Evolutionary conservation across 2,888 invertebrate genomes (phyloP).

Genomic region (Nomada ferruginata): DNA sequence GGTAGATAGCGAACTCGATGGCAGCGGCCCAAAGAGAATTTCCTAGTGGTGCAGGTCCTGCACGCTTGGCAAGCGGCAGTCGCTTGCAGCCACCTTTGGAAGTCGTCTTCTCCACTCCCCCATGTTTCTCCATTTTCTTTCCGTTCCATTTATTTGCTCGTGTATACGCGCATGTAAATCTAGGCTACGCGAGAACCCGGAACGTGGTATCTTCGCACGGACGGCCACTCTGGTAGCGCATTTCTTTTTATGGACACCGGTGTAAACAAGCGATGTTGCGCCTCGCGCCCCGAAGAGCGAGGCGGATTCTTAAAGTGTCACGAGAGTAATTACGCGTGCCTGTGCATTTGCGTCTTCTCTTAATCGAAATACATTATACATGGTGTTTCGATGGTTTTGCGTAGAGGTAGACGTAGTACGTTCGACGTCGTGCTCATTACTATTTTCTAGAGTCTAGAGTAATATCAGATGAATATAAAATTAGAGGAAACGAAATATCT

Average conservation of each 20-base stretch:
- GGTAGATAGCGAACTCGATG: conserved; percentile 70
- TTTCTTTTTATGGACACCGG: conserved; percentile 40
- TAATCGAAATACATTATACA: no score
- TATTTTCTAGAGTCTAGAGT: no score
- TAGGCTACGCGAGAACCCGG: conserved; percentile 23
- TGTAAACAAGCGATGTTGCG: conserved; percentile 29
- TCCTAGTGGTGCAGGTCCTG: conserved; percentile 76
- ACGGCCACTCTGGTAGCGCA: conserved; percentile 18
- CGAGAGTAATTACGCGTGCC: background rate
- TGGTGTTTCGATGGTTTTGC: no score
- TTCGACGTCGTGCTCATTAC: no score
- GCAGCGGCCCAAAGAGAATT: conserved; percentile 82
- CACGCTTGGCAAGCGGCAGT: conserved; percentile 69
- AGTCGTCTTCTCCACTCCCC: conserved; percentile 67
- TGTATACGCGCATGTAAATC: conserved; percentile 41
- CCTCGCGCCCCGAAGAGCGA: background rate
- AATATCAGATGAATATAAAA: no score
- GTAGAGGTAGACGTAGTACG: no score
- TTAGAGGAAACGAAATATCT: no score
- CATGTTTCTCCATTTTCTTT: conserved; percentile 33
- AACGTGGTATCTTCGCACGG: conserved; percentile 22
- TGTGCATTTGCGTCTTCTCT: no score
- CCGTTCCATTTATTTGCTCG: conserved; percentile 47
- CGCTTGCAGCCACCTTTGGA: conserved; percentile 79
- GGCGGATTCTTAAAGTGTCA: background rate